Evolutionary conservation across 2,888 invertebrate species (phyloP).

Genomic region (Erebia epiphron): DNA sequence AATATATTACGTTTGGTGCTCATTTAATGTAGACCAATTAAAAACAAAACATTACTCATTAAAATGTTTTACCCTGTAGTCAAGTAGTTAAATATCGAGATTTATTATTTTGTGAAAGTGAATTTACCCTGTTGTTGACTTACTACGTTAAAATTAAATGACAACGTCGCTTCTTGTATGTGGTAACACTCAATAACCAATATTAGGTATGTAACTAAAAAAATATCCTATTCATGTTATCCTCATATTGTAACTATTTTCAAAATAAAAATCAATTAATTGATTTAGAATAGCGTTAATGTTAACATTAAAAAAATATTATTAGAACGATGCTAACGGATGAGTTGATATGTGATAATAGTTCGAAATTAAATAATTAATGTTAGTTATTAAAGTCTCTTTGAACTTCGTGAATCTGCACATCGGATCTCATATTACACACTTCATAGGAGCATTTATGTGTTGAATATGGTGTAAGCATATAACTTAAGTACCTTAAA

Average conservation of each 20-base stretch:
- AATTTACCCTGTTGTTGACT: constrained; percentile 72
- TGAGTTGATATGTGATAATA: constrained; percentile 76
- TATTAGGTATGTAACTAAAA: constrained; percentile 27
- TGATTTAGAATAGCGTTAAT: constrained; percentile 22
- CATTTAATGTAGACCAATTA: constrained; percentile 59
- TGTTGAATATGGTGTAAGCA: constrained; percentile 21
- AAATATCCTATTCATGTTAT: constrained; percentile 26
- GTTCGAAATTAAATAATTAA: constrained; percentile 55
- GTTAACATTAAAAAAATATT: constrained; percentile 29
- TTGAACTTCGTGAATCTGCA: constrained; percentile 34
- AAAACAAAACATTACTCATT: constrained; percentile 34
- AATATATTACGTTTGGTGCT: constrained; percentile 53
- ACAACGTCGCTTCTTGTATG: constrained; percentile 29
- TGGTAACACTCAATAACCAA: constrained; percentile 25
- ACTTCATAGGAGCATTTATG: constrained; percentile 77
- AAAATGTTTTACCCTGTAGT: constrained; percentile 38
- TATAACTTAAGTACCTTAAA: too few species aligned
- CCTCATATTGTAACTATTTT: constrained; percentile 20
- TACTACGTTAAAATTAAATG: constrained; percentile 48
- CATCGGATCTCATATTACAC: constrained; percentile 54
- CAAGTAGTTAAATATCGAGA: constrained; percentile 53
- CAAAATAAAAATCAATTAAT: constrained; percentile 18
- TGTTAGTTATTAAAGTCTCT: constrained; percentile 31
- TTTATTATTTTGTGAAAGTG: constrained; percentile 71
- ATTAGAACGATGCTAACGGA: constrained; percentile 51